phyloP scores from a whole-genome alignment of 2,797 vertebrate genomes.

The Cyprinella venusta region DNA sequence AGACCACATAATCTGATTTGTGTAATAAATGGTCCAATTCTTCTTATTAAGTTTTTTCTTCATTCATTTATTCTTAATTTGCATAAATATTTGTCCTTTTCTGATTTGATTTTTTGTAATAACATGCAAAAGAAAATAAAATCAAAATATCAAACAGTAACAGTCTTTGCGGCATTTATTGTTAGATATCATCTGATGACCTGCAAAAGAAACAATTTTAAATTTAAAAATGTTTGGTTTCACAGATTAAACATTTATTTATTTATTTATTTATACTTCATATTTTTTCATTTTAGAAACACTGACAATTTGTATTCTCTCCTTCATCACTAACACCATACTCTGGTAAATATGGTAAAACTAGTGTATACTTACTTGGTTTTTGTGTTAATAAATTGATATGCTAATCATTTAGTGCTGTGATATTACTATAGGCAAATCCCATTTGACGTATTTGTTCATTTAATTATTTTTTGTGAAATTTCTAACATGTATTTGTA shows the following conservation, averaged over 20 bases:
- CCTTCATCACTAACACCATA: not conserved
- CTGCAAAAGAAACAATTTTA: not conserved
- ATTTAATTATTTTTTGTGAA: no score
- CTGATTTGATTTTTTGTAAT: not conserved
- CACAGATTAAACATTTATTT: not conserved
- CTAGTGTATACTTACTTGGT: not conserved
- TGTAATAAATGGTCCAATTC: constrained; percentile 31
- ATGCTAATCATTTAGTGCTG: no score
- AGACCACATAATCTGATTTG: not conserved
- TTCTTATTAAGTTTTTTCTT: not conserved
- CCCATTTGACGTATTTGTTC: no score
- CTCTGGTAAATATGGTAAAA: not conserved
- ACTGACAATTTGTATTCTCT: not conserved
- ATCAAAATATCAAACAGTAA: not conserved
- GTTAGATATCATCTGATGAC: not conserved
- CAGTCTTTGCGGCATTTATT: not conserved
- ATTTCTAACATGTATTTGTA: no score
- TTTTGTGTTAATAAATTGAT: not conserved
- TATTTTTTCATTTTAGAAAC: not conserved
- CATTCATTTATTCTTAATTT: not conserved
- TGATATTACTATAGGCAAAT: no score
- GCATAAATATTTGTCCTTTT: not conserved
- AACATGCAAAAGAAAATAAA: constrained; percentile 8
- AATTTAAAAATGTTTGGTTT: not conserved
- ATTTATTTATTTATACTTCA: not conserved